These are phyloP conservation scores for Gulo gulo DNA, from an alignment of 2,113 vertebrate genomes.

Conservation along the genomic window DNA sequence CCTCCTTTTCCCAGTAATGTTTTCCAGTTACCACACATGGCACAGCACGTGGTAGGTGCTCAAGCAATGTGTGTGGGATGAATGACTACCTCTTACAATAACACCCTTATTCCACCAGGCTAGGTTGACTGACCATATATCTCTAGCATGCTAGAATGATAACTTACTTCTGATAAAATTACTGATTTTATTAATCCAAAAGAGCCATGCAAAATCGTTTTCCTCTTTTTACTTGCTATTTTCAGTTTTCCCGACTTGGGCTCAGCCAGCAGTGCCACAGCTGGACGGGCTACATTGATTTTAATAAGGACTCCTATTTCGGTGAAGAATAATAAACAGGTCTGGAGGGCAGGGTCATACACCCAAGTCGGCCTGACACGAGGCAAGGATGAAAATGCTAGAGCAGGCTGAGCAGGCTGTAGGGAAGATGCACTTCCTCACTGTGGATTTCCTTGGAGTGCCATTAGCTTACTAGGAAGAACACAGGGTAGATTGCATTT, in stretches of 20 bases:
- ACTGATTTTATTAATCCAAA: slow-evolving; percentile 54
- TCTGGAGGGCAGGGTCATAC: slow-evolving; percentile 52
- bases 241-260: slow-evolving; percentile 36
- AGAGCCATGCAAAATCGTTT: slow-evolving; percentile 30
- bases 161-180: slow-evolving; percentile 44
- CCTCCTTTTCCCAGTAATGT: neutral
- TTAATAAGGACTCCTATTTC: slow-evolving; percentile 69
- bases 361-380: slow-evolving; percentile 27
- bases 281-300: slow-evolving; percentile 28
- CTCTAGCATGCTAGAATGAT: neutral
- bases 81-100: neutral
- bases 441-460: slow-evolving; percentile 48
- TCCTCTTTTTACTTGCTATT: slow-evolving; percentile 50
- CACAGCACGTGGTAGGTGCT: neutral
- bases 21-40: neutral
- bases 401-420: neutral
- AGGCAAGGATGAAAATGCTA: slow-evolving; percentile 58
- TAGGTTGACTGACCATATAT: neutral
- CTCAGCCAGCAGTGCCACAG: slow-evolving; percentile 11
- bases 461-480: slow-evolving; percentile 41
- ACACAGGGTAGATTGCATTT: neutral
- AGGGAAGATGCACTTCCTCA: slow-evolving; percentile 42
- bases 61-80: neutral
- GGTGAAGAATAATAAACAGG: slow-evolving; percentile 49
- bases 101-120: neutral